Conservation (phyloP, 2,888 invertebrate species). For the Tineola bisselliella region DNA sequence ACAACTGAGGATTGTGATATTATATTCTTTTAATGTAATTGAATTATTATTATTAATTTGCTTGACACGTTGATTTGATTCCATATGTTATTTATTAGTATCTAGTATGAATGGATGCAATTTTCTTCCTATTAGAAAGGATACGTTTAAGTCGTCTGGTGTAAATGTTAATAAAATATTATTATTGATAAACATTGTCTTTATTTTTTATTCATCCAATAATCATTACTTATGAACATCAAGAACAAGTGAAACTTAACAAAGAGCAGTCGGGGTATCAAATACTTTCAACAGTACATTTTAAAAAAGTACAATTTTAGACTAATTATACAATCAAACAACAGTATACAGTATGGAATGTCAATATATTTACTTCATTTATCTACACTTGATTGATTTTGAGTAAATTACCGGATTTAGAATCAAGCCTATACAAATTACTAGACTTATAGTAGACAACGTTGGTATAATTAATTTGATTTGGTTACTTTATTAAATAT, state of each 20-base stretch:
- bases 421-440: conserved; percentile 23
- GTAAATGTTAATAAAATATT: conserved; percentile 11
- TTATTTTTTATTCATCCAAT: neutral
- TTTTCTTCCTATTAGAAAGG: conserved; percentile 7
- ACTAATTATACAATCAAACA: conserved; percentile 3
- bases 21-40: conserved; percentile 42
- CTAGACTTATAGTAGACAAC: neutral
- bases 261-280: no score
- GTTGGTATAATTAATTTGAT: neutral
- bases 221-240: neutral
- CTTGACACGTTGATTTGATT: conserved; percentile 6
- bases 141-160: conserved; percentile 6
- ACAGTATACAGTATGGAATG: conserved; percentile 47
- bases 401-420: conserved; percentile 55
- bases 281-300: no score
- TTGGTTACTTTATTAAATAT: conserved; percentile 4
- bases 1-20: conserved; percentile 66
- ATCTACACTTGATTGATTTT: conserved; percentile 60
- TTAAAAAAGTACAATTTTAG: no score
- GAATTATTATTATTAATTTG: conserved; percentile 7
- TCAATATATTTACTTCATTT: conserved; percentile 63
- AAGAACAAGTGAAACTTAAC: no score
- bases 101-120: neutral
- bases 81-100: conserved; percentile 12
- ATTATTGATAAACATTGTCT: neutral